Conservation (phyloP, 2,113 vertebrate genomes). For the Tympanuchus pallidicinctus region DNA sequence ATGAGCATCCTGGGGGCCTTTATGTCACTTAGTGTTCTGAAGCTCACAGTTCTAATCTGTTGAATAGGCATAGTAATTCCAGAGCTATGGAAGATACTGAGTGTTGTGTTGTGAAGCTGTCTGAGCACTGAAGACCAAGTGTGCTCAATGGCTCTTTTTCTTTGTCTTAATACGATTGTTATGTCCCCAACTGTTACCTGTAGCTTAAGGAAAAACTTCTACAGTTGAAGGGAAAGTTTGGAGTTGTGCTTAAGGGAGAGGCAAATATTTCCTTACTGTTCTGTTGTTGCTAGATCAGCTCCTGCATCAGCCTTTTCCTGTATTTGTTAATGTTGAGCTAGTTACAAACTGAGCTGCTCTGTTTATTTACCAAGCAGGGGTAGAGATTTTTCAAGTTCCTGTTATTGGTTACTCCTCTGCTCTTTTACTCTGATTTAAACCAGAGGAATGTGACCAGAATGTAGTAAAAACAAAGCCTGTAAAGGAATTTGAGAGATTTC, state of each 20-base stretch:
- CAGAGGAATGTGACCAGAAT: background rate
- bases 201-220: background rate
- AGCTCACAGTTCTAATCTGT: background rate
- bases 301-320: background rate
- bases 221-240: background rate
- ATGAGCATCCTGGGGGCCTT: background rate
- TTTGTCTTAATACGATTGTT: background rate
- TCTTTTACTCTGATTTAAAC: background rate
- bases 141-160: background rate
- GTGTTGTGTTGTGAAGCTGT: background rate
- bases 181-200: background rate
- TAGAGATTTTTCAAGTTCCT: background rate
- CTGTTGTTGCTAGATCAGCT: conserved; percentile 12
- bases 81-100: background rate
- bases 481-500: background rate
- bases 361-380: conserved; percentile 14
- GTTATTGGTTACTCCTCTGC: background rate
- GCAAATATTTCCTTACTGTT: background rate
- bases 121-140: background rate
- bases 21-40: background rate
- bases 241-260: background rate
- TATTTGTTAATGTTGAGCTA: background rate
- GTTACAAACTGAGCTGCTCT: background rate
- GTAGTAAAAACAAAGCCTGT: background rate
- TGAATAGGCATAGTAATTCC: background rate